Evolutionary conservation across 2,888 invertebrate genomes (phyloP), one percentile per base, ranked within the genome.

Genomic region (Aproaerema taeniolella): DNA sequence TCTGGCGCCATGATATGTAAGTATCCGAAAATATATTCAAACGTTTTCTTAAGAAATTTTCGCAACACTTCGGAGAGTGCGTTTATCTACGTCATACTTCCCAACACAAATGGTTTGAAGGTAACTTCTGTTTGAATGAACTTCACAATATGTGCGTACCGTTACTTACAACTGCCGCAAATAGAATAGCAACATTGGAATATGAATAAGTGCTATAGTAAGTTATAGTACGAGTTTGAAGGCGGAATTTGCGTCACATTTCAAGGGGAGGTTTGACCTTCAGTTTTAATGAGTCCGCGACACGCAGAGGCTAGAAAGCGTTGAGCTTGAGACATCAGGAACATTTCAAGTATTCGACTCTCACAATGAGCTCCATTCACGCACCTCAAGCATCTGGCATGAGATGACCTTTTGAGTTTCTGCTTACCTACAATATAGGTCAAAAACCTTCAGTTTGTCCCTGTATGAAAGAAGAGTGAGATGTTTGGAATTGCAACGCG

Each of bases 231-330:
- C 45, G 45, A n/a, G 50, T 52, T 52, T 49, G 43, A 45, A 42
- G 45, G 36, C 45, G 45, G 53, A 50, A 55, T 67, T 58, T 67
- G 51, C 69, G 69, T 74, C 68, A 71, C 45, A 37, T 42, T 46
- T 29, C 47, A 49, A 48, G 53, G 61, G 53, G 59, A 55, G 49
- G 55, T 52, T 50, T 54, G 61, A 59, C 67, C 65, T 67, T 67
- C 59, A 47, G 46, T 46, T 56, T 53, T 64, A 69, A 73, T 60
- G 63, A 56, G 42, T 50, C 44, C 40, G 46, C 47, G 57, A 60
- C 70, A 70, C 66, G 66, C 66, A 66, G 49, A 53, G 46, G 39
- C 29, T 20, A 20, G 31, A 16, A 38, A 34, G 38, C 34, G 34
- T 38, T 34, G 31, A n/a, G 32, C 41, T 38, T 38, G 30, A 16